Conservation (phyloP, 2,113 vertebrate genomes). For the Hydrolagus affinis region DNA sequence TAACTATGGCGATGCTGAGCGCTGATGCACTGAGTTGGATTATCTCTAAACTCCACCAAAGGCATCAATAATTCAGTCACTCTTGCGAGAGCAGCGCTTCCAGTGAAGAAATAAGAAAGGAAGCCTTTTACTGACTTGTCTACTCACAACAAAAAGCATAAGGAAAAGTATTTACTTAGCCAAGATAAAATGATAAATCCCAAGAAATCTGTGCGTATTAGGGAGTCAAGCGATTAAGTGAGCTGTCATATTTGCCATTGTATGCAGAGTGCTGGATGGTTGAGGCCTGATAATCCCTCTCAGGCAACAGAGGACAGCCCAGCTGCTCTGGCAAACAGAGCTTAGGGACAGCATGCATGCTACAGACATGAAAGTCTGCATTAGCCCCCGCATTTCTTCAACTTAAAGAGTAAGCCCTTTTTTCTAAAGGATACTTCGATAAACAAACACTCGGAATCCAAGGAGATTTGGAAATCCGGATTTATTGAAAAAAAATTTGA, state of each 20-base stretch:
- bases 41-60: conserved; percentile 2
- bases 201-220: conserved; percentile 81
- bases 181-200: conserved; percentile 80
- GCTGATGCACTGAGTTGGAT: not conserved
- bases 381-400: conserved; percentile 87
- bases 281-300: conserved; percentile 98
- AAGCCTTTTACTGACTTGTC: conserved; percentile 24
- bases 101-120: not conserved
- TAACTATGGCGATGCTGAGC: not conserved
- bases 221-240: conserved; percentile 69
- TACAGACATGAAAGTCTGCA: conserved; percentile 92
- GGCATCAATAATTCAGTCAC: conserved; percentile 10
- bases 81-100: not conserved
- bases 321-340: conserved; percentile 81
- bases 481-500: conserved; percentile 63
- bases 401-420: conserved; percentile 87
- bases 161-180: conserved; percentile 83
- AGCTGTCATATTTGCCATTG: conserved; percentile 59
- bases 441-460: conserved; percentile 80
- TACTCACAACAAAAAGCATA: conserved; percentile 51
- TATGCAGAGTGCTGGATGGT: conserved; percentile 76
- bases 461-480: conserved; percentile 75
- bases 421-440: conserved; percentile 86
- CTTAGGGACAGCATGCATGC: conserved; percentile 81
- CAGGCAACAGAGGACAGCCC: conserved; percentile 86